These are phyloP conservation scores for Cossypha polioptera DNA, from an alignment of 2,797 vertebrate genomes.

Conservation along the genomic window DNA sequence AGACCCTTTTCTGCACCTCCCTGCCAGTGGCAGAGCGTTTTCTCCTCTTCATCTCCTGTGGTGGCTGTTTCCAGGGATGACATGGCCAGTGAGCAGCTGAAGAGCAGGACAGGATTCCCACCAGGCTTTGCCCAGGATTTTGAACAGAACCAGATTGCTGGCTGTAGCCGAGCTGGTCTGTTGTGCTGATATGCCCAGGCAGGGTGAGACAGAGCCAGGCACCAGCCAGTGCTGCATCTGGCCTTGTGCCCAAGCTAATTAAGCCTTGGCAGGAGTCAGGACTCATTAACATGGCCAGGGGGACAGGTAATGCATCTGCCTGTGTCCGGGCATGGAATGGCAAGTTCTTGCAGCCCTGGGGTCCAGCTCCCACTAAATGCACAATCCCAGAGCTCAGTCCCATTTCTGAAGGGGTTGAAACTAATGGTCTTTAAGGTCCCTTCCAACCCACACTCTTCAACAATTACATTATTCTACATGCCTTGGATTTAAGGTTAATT, in stretches of 20 bases:
- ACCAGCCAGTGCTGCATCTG: background rate
- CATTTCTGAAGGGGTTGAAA: background rate
- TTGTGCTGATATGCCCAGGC: background rate
- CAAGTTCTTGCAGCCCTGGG: background rate
- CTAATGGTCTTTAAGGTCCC: background rate
- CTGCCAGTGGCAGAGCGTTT: background rate
- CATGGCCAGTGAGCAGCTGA: background rate
- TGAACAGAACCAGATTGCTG: background rate
- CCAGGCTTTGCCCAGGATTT: background rate
- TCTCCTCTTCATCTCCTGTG: background rate
- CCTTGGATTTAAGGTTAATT: background rate
- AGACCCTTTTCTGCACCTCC: background rate
- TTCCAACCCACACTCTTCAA: background rate
- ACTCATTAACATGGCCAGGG: background rate
- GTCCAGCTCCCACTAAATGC: background rate
- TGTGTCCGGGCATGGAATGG: rapidly evolving
- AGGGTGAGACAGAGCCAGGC: background rate
- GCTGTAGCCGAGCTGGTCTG: background rate
- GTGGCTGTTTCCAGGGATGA: background rate
- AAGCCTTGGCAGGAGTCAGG: background rate
- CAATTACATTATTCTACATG: background rate
- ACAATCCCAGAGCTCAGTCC: rapidly evolving
- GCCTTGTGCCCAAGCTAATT: background rate
- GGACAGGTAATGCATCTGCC: background rate
- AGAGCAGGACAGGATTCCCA: background rate